Conservation (phyloP, 2,113 vertebrate genomes). For the Takifugu flavidus region DNA sequence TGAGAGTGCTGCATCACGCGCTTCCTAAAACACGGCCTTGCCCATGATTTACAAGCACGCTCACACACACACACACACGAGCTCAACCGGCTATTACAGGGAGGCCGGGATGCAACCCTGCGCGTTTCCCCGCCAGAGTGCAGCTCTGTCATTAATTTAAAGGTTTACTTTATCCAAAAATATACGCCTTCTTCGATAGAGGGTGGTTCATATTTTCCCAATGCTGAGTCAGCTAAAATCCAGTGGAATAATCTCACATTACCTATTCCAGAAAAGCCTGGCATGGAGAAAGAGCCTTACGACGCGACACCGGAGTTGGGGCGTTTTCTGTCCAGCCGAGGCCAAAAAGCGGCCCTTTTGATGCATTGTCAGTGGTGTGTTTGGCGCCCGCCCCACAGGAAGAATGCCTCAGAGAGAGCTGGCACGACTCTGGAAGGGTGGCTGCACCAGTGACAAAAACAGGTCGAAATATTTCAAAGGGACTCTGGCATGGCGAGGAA, state of each 20-base stretch:
- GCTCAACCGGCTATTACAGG: constrained; percentile 28
- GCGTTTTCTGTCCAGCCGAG: neutral
- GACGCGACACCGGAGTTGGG: neutral
- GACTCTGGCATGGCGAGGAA: too few species aligned
- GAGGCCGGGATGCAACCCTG: constrained; percentile 26
- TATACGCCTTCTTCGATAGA: neutral
- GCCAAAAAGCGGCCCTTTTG: constrained; percentile 3
- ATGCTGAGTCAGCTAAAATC: neutral
- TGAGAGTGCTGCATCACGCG: constrained; percentile 30
- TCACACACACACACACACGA: constrained; percentile 32
- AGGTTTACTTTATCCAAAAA: constrained; percentile 15
- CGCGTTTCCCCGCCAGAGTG: constrained; percentile 15
- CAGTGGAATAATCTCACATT: neutral
- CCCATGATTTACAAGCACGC: constrained; percentile 38
- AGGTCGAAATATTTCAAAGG: too few species aligned
- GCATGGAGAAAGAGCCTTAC: neutral
- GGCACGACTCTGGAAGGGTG: too few species aligned
- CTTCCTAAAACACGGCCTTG: constrained; percentile 36
- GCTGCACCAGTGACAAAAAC: too few species aligned
- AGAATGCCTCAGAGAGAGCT: too few species aligned
- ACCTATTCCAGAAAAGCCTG: neutral
- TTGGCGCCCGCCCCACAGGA: neutral
- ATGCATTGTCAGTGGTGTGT: constrained; percentile 6
- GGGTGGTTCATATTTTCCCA: neutral
- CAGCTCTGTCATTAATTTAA: constrained; percentile 31